Evolutionary conservation across 2,797 vertebrate genomes (phyloP), one percentile per base, ranked within the genome.

Genomic region (Scyliorhinus canicula): DNA sequence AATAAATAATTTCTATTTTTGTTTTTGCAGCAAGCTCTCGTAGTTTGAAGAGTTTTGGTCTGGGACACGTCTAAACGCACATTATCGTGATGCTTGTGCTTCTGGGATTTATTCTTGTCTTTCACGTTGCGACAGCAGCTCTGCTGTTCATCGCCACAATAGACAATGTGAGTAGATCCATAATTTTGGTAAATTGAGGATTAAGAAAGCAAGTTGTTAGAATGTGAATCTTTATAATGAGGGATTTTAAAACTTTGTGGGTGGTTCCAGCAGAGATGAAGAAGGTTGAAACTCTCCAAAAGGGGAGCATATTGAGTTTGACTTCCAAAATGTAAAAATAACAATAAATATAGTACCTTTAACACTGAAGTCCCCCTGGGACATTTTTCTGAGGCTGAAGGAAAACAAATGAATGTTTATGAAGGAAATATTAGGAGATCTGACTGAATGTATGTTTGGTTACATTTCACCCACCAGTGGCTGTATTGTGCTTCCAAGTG

Each of bases 141-240:
- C 96, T 99, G 96, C 97, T 99, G 95, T 99, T 99, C 95, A 97
- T 98, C 77, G 96, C 99, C 65, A 99, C 98, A 95, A 98, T 99
- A n/a, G 97, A 98, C 96, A 99, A 98, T 95, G 99, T 99, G 96
- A 98, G 99, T 98, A 79, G 0, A 93, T 67, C n/a, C 88, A 91
- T 35, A 55, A 35, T 55, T 55, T 55, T 86, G 24, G 26, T 50
- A 86, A n/a, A 52, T 55, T 31, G 28, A 9, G 26, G 84, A 55
- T 86, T 12, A 14, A 3, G 24, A 86, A 16, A 26, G 1, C 50
- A 52, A 31, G 67, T 31, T 71, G 1, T 71, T 71, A 26, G 4
- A 69, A 31, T 79, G 40, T 1, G 16, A 44, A 24, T 82, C 4
- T 44, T 44, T 82, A 44, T 82, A 7, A 21, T 71, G 67, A 31